A percentile compares a stretch with the other conserved stretches of the same genome.
Evolutionary conservation across 2,888 invertebrate species (phyloP).

Genomic region (Chalcis sispes): DNA sequence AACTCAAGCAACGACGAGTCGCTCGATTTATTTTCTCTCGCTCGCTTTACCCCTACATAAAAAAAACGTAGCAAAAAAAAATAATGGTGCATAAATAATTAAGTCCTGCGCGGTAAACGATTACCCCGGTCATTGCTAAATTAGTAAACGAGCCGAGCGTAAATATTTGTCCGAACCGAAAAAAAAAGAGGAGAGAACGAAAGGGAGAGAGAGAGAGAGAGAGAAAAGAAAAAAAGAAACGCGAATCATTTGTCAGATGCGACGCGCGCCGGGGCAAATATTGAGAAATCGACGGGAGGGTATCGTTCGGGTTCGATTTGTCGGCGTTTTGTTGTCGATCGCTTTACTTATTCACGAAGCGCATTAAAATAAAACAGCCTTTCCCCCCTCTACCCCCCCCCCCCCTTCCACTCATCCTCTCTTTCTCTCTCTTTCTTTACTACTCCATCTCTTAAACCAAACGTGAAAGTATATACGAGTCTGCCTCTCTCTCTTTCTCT

Average conservation of each 20-base stretch:
- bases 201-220: not conserved
- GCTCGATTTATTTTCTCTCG: slow-evolving; percentile 20
- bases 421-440: not conserved
- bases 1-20: slow-evolving; percentile 1
- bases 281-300: slow-evolving; percentile 39
- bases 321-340: slow-evolving; percentile 54
- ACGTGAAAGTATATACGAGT: no score
- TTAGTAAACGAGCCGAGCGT: slow-evolving; percentile 1
- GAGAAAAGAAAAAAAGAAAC: not conserved
- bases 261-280: slow-evolving; percentile 11
- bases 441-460: not conserved
- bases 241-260: not conserved
- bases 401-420: not conserved
- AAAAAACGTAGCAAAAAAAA: not conserved
- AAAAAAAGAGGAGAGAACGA: no score
- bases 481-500: not conserved
- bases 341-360: slow-evolving; percentile 60
- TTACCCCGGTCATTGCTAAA: slow-evolving; percentile 31
- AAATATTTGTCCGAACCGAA: slow-evolving; percentile 30
- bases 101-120: slow-evolving; percentile 15
- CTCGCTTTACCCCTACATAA: not conserved
- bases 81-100: slow-evolving; percentile 24
- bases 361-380: slow-evolving; percentile 63
- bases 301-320: slow-evolving; percentile 39
- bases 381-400: not conserved